Conservation (phyloP, 2,797 vertebrate genomes). For the Sebastes nivosus region DNA sequence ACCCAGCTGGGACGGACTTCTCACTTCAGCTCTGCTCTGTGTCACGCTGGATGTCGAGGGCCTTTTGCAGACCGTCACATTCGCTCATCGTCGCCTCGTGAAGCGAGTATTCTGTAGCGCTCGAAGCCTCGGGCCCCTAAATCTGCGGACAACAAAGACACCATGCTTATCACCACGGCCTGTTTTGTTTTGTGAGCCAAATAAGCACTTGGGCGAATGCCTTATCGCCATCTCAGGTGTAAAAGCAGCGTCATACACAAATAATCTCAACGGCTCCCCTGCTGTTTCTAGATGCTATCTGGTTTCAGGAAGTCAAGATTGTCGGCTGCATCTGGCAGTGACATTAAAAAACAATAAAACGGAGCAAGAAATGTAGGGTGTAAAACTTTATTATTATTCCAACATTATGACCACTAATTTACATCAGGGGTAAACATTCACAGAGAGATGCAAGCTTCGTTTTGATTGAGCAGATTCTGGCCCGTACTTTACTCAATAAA, state of each 20-base stretch:
- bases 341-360: not conserved
- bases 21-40: slow-evolving; percentile 48
- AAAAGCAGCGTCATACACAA: slow-evolving; percentile 43
- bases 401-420: slow-evolving; percentile 21
- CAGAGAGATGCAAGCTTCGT: not conserved
- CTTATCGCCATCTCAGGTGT: slow-evolving; percentile 66
- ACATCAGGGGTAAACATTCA: slow-evolving; percentile 12
- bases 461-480: slow-evolving; percentile 10
- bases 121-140: not conserved
- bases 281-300: slow-evolving; percentile 55
- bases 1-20: slow-evolving; percentile 18
- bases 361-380: not conserved
- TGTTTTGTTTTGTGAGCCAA: slow-evolving; percentile 53
- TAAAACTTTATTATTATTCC: slow-evolving; percentile 32
- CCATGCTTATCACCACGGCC: slow-evolving; percentile 13
- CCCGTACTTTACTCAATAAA: slow-evolving; percentile 16
- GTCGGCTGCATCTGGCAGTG: slow-evolving; percentile 26
- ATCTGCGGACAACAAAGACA: slow-evolving; percentile 17
- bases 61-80: slow-evolving; percentile 2
- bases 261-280: slow-evolving; percentile 38
- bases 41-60: slow-evolving; percentile 11
- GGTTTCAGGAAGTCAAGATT: slow-evolving; percentile 40
- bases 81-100: not conserved
- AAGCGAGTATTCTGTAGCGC: slow-evolving; percentile 13
- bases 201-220: slow-evolving; percentile 37